Evolutionary conservation across 2,113 vertebrate species (phyloP), one percentile per base, ranked within the genome.

Genomic region (Lethenteron camtschaticum): DNA sequence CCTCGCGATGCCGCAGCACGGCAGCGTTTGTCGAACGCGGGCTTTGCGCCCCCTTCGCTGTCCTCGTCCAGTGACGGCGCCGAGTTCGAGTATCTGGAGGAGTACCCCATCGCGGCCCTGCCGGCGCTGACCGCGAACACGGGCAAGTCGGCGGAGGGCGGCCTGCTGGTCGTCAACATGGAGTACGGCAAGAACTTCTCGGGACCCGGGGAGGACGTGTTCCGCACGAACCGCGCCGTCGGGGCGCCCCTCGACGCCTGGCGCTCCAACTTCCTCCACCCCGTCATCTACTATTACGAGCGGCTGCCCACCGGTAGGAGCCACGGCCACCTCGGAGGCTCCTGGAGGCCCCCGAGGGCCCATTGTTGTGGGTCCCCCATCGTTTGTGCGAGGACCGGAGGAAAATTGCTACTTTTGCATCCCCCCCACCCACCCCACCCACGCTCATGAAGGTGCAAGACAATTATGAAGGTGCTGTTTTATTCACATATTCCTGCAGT

Each of bases 251-350:
- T 83, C 57, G 84, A 82, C 1, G 92, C 90, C 70, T 97, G 88
- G 88, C 82, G 81, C 72, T 96, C 92, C 6, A 95, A 90, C 80
- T 99, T 99, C 74, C 80, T 97, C 56, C 94, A 99, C 70, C 94
- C 94, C 2, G 88, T 99, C 73, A 80, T 99, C 74, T 99, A 99
- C 73, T 94, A 82, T 75, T 99, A 90, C 74, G 81, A 79, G 63
- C 76, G 2, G 11, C 83, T 94, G 12, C 94, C 90, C 58, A 86
- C 89, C 9, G 89, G 92, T 95, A 73, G 81, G 75, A 24, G 63
- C 9, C 63, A 16, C 24, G n/a, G n/a, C 60, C n/a, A 9, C 60
- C 60, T 66, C 60, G 10, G 60, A 41, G 24, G 24, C 24, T 41
- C 24, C 24, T 41, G 24, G 24, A 41, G 24, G 24, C 24, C 24